Conservation (phyloP, 2,888 invertebrate species). For the Galerucella pusilla region DNA sequence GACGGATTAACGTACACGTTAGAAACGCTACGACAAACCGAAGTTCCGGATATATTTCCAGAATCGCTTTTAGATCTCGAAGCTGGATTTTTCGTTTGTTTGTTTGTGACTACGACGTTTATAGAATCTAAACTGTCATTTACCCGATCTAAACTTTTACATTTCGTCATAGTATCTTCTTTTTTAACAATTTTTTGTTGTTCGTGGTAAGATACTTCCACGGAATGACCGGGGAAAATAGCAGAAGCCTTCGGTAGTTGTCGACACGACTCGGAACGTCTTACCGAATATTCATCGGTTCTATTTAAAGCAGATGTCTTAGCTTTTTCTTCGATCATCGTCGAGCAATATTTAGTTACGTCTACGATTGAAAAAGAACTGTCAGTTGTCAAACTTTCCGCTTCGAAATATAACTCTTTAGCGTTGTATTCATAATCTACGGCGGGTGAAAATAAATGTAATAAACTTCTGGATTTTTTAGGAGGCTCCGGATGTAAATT, state of each 20-base stretch:
- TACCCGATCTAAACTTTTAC: constrained; percentile 83
- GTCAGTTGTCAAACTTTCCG: constrained; percentile 73
- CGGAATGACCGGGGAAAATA: neutral
- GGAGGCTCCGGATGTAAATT: constrained; percentile 86
- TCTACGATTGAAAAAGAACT: constrained; percentile 79
- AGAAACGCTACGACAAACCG: constrained; percentile 55
- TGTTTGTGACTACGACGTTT: constrained; percentile 72
- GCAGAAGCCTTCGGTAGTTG: neutral
- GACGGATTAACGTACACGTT: constrained; percentile 46
- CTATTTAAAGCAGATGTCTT: constrained; percentile 55
- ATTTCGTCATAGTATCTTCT: constrained; percentile 50
- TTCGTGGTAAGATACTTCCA: neutral
- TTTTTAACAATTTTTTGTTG: neutral
- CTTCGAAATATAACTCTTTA: constrained; percentile 69
- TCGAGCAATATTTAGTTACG: constrained; percentile 66
- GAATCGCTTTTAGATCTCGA: constrained; percentile 56
- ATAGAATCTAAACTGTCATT: constrained; percentile 79
- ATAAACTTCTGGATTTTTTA: constrained; percentile 77
- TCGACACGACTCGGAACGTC: too few species aligned
- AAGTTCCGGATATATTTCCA: constrained; percentile 53
- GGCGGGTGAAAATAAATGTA: constrained; percentile 75
- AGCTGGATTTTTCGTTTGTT: constrained; percentile 35
- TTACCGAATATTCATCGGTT: neutral
- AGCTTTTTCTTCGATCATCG: constrained; percentile 33
- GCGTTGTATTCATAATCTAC: constrained; percentile 67